Evolutionary conservation across 2,888 invertebrate species (phyloP), one percentile per base, ranked within the genome.

Genomic region (Leptinotarsa haldemani): DNA sequence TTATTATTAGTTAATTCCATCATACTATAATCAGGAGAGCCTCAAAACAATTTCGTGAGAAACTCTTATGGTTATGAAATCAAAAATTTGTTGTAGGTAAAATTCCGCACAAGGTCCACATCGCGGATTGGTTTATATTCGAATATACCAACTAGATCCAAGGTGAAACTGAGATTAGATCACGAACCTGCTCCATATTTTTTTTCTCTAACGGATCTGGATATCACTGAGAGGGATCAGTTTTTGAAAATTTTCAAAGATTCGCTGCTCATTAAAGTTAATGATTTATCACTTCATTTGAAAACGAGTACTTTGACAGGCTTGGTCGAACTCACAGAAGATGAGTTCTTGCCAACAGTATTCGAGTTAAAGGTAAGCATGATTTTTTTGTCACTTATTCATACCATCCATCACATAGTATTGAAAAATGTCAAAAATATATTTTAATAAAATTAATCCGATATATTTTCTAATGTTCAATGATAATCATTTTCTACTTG

Each of bases 141-240:
- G 1, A 40, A 61, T n/a, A 13, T 30, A 4, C 40, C 61, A 9
- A 61, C 61, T 9, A 61, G 25, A 40, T 61, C 61, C 30, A 61
- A 61, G n/a, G 61, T 61, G n/a, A 61, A n/a, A n/a, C n/a, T 61
- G 30, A 61, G 61, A 61, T 61, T 61, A n/a, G 61, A 61, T 61
- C 61, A 61, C 40, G 40, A 16, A n/a, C 61, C 40, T 40, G 40
- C 61, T 3, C n/a, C 12, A 30, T 4, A 16, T n/a, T 30, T 61
- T 25, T 30, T n/a, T 9, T 30, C 25, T 2, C 3, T n/a, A 40
- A n/a, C 0, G n/a, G 61, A 61, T 40, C 5, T 3, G 30, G 30
- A 30, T 9, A 16, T 61, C 1, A 30, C 30, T 30, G 61, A 61
- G 25, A 61, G 61, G n/a, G 61, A 61, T 15, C 61, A 61, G 16